Conservation (phyloP, 1,140 invertebrate genomes). For the Eueides isabella region DNA sequence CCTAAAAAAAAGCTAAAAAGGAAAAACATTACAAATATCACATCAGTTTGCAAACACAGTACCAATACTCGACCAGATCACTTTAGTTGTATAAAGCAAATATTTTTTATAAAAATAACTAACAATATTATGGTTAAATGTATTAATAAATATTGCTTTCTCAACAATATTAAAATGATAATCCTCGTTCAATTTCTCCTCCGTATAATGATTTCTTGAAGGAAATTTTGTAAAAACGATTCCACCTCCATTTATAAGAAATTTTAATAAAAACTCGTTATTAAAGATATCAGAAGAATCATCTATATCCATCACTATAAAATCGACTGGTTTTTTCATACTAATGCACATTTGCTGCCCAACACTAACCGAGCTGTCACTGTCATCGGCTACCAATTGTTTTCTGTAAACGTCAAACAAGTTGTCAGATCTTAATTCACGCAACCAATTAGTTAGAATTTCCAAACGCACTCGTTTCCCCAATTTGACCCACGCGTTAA, state of each 20-base stretch:
- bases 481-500: neutral
- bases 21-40: no score
- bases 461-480: neutral
- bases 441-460: neutral
- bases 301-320: neutral
- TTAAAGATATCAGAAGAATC: neutral
- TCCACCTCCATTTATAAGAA: conserved; percentile 3
- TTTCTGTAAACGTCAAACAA: neutral
- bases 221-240: neutral
- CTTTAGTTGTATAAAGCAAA: neutral
- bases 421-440: neutral
- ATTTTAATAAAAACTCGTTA: neutral
- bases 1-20: no score
- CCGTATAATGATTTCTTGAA: neutral
- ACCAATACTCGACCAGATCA: conserved; percentile 44
- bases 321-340: neutral
- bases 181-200: neutral
- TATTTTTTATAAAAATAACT: neutral
- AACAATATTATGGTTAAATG: no score
- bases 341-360: conserved; percentile 3
- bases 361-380: neutral
- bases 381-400: neutral
- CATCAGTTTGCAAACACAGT: conserved; percentile 51
- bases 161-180: neutral
- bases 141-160: conserved; percentile 1